phyloP scores from a whole-genome alignment of 2,888 invertebrate genomes.

The Philonicus albiceps region DNA sequence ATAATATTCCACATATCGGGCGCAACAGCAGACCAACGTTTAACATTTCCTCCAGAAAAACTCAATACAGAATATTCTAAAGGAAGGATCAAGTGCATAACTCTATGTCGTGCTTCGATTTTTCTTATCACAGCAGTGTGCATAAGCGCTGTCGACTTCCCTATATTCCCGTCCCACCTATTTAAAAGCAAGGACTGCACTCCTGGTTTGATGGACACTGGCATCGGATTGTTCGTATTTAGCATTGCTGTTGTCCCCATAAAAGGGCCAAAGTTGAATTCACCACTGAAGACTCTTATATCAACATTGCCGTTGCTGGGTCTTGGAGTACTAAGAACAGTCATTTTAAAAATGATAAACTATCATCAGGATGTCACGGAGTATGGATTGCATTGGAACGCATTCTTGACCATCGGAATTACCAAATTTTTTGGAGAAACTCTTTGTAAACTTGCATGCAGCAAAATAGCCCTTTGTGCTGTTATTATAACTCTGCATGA shows the following conservation, averaged over 20 bases:
- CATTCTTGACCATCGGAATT: conserved; percentile 90
- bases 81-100: conserved; percentile 60
- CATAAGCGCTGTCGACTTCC: conserved; percentile 95
- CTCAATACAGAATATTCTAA: neutral
- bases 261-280: neutral
- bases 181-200: conserved; percentile 90
- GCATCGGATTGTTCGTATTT: conserved; percentile 87
- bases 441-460: conserved; percentile 49
- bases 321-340: conserved; percentile 71
- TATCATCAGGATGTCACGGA: conserved; percentile 91
- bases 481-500: conserved; percentile 73
- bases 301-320: conserved; percentile 61
- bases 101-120: conserved; percentile 74
- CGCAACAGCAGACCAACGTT: neutral
- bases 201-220: conserved; percentile 92
- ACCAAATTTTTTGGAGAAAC: conserved; percentile 78
- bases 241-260: conserved; percentile 72
- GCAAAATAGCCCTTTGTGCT: conserved; percentile 58
- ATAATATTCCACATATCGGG: neutral
- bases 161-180: conserved; percentile 81
- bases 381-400: conserved; percentile 98
- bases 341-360: conserved; percentile 70
- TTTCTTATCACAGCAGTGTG: conserved; percentile 79
- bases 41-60: neutral
- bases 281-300: neutral